A percentile compares a stretch with the other conserved stretches of the same genome.
phyloP scores from a whole-genome alignment of 2,888 invertebrate species.

The Lacanobia wlatinum region DNA sequence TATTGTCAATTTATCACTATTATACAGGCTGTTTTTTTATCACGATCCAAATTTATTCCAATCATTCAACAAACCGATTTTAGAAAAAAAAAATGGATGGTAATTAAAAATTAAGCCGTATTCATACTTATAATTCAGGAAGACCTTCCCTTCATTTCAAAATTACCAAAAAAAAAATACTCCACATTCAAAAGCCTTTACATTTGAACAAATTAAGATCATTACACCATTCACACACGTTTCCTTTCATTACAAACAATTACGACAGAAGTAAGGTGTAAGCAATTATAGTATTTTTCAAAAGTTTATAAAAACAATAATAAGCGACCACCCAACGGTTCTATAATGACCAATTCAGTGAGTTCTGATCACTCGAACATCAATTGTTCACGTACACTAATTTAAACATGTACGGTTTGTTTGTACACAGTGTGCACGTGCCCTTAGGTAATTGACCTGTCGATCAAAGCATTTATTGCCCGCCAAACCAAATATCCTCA shows the following conservation, averaged over 20 bases:
- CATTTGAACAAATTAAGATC: slow-evolving; percentile 41
- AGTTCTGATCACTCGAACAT: slow-evolving; percentile 62
- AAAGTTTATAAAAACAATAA: slow-evolving; percentile 53
- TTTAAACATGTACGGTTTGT: slow-evolving; percentile 60
- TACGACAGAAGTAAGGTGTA: slow-evolving; percentile 48
- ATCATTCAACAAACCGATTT: too few relatives aligned
- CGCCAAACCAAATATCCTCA: slow-evolving; percentile 22
- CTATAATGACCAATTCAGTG: slow-evolving; percentile 73
- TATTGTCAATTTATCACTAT: too few relatives aligned
- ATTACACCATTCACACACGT: slow-evolving; percentile 44
- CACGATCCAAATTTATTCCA: too few relatives aligned
- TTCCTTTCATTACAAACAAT: slow-evolving; percentile 61
- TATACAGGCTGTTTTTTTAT: too few relatives aligned
- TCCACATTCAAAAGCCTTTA: slow-evolving; percentile 4
- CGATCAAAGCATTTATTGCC: slow-evolving; percentile 53
- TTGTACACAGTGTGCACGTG: slow-evolving; percentile 67
- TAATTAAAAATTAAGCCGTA: not conserved
- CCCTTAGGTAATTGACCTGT: slow-evolving; percentile 73
- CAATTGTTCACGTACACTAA: slow-evolving; percentile 57
- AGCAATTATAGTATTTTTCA: slow-evolving; percentile 52
- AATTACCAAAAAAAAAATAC: slow-evolving; percentile 15
- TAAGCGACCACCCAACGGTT: slow-evolving; percentile 64
- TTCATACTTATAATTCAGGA: not conserved
- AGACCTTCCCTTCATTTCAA: not conserved
- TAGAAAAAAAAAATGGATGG: not conserved